Evolutionary conservation across 2,797 vertebrate species (phyloP), one percentile per base, ranked within the genome.

Genomic region (Amblyopsis hoosieri): DNA sequence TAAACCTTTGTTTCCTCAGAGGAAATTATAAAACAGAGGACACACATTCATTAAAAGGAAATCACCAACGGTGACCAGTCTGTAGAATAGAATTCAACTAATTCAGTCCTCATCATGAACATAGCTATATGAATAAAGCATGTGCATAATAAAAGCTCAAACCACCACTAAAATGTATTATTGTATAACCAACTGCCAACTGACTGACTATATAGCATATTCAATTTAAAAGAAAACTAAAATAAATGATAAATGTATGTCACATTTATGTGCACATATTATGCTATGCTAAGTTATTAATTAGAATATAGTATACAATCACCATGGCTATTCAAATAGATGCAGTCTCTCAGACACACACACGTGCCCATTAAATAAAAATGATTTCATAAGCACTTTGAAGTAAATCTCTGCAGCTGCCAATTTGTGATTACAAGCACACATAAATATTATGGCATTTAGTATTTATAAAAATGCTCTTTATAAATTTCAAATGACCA

Each of bases 401-500:
- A 55, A 54, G 66, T 62, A 55, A 54, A 46, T 56, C 12, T 10
- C 10, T 60, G 15, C 4, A 0, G 33, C 13, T 42, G 17, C 12
- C 13, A 63, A 61, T 67, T 46, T 54, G 46, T 23, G 29, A 71
- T 57, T 55, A 67, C 31, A 54, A 69, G 61, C n/a, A 71, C 12
- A 5, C 12, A 57, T 48, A 57, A 7, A 13, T 19, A 53, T 69
- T 60, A 56, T 4, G 0, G 52, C 57, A 60, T 23, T 23, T 23
- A 23, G 3, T 3, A 23, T 23, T 23, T 23, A 23, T 62, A 45
- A 59, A 69, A 57, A 33, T 14, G 12, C 48, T 0, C 53, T 61
- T 58, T 54, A 8, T 50, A 33, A 64, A 64, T 33, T 55, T 51
- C 33, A 66, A 62, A 75, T 72, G 69, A 64, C 33, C 23, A 59